These are phyloP conservation scores for Eidolon dupreanum DNA, from an alignment of 2,797 vertebrate species.

Conservation along the genomic window DNA sequence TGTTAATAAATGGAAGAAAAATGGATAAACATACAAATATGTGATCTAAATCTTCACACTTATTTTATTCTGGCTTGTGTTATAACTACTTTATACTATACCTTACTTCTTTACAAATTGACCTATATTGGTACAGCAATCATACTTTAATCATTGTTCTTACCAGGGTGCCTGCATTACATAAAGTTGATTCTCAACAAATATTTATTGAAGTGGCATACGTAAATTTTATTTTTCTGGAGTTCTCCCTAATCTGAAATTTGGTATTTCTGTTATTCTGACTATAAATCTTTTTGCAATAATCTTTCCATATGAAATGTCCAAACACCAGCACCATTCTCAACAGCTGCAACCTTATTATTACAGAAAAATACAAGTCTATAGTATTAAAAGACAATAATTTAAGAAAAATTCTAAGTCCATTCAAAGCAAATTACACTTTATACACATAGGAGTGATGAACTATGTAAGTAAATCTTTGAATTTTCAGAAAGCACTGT, in stretches of 20 bases:
- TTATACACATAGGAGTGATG: neutral
- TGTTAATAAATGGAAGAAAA: neutral
- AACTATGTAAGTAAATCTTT: neutral
- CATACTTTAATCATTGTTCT: neutral
- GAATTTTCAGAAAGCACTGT: neutral
- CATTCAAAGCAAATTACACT: neutral
- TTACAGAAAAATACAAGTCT: neutral
- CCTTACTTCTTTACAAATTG: neutral
- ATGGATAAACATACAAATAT: neutral
- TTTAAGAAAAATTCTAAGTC: neutral
- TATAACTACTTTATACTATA: neutral
- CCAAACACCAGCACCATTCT: neutral
- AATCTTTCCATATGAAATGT: slow-evolving; percentile 13
- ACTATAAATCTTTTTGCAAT: slow-evolving; percentile 14
- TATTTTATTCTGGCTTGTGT: neutral
- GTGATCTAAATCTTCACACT: neutral
- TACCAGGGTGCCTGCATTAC: neutral
- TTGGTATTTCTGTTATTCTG: slow-evolving; percentile 45
- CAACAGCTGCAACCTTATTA: neutral
- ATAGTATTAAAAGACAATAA: neutral
- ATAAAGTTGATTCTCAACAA: slow-evolving; percentile 5
- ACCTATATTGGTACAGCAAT: neutral
- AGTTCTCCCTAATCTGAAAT: neutral
- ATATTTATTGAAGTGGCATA: slow-evolving; percentile 39
- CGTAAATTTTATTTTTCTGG: slow-evolving; percentile 17